Conservation (phyloP, 2,888 invertebrate species). For the Hylaea fasciaria region DNA sequence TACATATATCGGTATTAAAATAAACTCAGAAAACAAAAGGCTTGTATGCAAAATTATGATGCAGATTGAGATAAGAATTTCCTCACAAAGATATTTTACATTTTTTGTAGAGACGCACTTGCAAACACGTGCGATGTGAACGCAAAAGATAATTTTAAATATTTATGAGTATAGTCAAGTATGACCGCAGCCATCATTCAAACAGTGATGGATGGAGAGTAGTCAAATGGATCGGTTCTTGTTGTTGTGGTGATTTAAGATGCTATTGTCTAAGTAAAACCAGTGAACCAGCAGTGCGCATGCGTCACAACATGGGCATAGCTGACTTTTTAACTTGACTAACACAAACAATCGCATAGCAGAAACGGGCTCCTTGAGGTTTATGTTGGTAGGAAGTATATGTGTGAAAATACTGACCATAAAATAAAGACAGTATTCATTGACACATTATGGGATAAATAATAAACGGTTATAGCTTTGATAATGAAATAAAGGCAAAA, state of each 20-base stretch:
- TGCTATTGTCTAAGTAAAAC: conserved; percentile 1
- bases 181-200: conserved; percentile 50
- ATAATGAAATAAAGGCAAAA: neutral
- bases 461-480: no score
- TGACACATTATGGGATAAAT: no score
- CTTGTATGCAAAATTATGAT: conserved; percentile 57
- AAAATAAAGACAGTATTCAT: no score
- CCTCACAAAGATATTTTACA: conserved; percentile 47
- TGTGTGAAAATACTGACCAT: no score
- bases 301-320: no score
- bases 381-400: no score
- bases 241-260: conserved; percentile 11
- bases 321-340: no score
- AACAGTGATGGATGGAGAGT: conserved; percentile 47
- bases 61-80: conserved; percentile 51
- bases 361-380: no score
- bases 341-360: no score
- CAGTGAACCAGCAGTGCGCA: no score
- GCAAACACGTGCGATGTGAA: conserved; percentile 35
- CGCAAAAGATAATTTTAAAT: conserved; percentile 50
- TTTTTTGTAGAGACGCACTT: conserved; percentile 36
- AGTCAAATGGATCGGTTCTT: conserved; percentile 29
- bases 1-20: conserved; percentile 31
- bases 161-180: conserved; percentile 48
- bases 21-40: conserved; percentile 50